Conservation (phyloP, 2,113 vertebrate species). For the Mola mola region DNA sequence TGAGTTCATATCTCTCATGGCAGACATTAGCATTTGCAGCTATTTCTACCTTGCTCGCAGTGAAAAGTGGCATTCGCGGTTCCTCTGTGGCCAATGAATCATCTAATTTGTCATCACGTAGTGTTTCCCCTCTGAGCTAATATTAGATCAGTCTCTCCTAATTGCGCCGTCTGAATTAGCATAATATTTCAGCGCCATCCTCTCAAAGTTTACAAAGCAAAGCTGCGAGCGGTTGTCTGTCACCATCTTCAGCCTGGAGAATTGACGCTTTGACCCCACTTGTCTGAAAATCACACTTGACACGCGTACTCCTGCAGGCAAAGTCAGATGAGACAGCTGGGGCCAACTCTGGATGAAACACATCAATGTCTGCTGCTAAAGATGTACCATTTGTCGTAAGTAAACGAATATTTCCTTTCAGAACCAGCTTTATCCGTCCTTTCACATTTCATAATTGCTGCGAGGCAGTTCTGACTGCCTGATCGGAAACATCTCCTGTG, state of each 20-base stretch:
- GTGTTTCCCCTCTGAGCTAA: slow-evolving; percentile 59
- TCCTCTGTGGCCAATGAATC: slow-evolving; percentile 62
- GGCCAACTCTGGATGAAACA: slow-evolving; percentile 64
- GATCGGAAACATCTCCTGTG: slow-evolving; percentile 61
- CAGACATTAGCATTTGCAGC: slow-evolving; percentile 15
- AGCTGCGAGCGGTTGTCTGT: slow-evolving; percentile 75
- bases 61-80: slow-evolving; percentile 50
- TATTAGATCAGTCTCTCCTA: slow-evolving; percentile 66
- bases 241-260: slow-evolving; percentile 63
- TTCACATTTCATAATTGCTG: slow-evolving; percentile 49
- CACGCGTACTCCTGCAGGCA: slow-evolving; percentile 71
- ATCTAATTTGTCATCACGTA: slow-evolving; percentile 63
- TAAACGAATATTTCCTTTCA: slow-evolving; percentile 68
- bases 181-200: slow-evolving; percentile 58
- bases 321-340: slow-evolving; percentile 75
- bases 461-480: slow-evolving; percentile 41
- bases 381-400: slow-evolving; percentile 67
- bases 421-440: slow-evolving; percentile 45
- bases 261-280: slow-evolving; percentile 73
- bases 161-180: slow-evolving; percentile 70
- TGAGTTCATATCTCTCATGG: slow-evolving; percentile 10
- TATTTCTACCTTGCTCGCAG: slow-evolving; percentile 16
- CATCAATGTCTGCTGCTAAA: slow-evolving; percentile 62
- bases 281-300: slow-evolving; percentile 71
- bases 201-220: slow-evolving; percentile 65